These are phyloP conservation scores for Ahaetulla prasina DNA, from an alignment of 2,113 vertebrate species.

Conservation along the genomic window DNA sequence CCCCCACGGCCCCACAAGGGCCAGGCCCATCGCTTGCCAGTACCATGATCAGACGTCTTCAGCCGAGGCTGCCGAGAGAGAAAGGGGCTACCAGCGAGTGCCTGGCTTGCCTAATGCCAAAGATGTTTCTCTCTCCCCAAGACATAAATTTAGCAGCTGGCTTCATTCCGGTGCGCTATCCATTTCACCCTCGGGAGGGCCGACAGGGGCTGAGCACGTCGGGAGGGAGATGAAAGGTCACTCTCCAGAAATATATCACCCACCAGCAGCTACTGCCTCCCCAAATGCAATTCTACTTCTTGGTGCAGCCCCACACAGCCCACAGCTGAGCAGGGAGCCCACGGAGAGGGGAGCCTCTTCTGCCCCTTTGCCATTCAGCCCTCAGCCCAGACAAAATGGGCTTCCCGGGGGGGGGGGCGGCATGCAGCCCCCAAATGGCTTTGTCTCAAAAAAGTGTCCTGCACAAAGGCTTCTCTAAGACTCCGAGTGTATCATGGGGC, in stretches of 20 bases:
- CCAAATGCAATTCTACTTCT: not conserved
- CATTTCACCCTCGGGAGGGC: slow-evolving; percentile 56
- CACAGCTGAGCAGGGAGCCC: not conserved
- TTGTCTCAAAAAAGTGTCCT: not conserved
- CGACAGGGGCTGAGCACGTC: slow-evolving; percentile 55
- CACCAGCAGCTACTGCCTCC: fast-evolving
- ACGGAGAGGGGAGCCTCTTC: not conserved
- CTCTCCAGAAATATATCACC: not conserved
- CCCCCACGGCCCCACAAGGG: not conserved
- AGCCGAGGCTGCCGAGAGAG: slow-evolving; percentile 43
- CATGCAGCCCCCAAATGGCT: not conserved
- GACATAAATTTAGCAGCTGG: slow-evolving; percentile 82
- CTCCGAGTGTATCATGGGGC: not conserved
- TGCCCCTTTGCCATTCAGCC: not conserved
- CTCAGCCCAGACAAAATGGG: not conserved
- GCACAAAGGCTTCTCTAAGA: not conserved
- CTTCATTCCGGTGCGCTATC: slow-evolving; percentile 67
- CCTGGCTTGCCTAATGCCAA: slow-evolving; percentile 64
- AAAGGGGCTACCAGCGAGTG: slow-evolving; percentile 62
- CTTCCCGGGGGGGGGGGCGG: not conserved
- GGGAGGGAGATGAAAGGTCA: slow-evolving; percentile 54
- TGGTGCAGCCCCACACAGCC: not conserved
- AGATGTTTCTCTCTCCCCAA: slow-evolving; percentile 64
- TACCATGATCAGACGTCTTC: slow-evolving; percentile 73
- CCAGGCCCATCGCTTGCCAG: not conserved